phyloP scores from a whole-genome alignment of 2,797 vertebrate genomes.

The Echeneis naucrates region DNA sequence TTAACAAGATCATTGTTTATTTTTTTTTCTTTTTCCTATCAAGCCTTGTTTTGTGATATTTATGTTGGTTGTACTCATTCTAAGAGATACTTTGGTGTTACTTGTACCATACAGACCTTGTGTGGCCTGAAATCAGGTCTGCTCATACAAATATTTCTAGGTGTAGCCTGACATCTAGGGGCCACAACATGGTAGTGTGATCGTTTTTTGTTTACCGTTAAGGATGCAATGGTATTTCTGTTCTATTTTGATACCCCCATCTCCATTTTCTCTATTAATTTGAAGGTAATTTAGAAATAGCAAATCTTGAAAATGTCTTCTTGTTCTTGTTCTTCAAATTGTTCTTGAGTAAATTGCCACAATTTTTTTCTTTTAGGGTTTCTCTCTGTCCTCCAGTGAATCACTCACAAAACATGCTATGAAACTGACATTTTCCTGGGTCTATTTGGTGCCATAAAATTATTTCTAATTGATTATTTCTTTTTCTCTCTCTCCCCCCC shows the following conservation, averaged over 20 bases:
- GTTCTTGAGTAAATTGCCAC: conserved; percentile 5
- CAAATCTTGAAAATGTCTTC: no score
- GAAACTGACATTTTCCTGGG: conserved; percentile 33
- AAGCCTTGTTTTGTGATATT: background rate
- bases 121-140: background rate
- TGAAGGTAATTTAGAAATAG: no score
- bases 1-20: background rate
- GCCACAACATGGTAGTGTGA: conserved; percentile 17
- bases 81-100: background rate
- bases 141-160: conserved; percentile 29
- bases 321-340: no score
- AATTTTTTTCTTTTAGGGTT: conserved; percentile 12
- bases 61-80: background rate
- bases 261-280: no score
- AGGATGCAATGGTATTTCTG: background rate
- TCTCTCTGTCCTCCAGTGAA: conserved; percentile 27
- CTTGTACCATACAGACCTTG: background rate
- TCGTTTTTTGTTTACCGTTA: background rate
- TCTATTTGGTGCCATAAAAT: conserved; percentile 28
- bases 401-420: conserved; percentile 25
- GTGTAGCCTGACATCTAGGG: conserved; percentile 73
- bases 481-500: conserved; percentile 53
- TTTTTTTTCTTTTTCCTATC: background rate
- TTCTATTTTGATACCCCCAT: background rate
- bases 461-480: conserved; percentile 62